Evolutionary conservation across 2,113 vertebrate genomes (phyloP).

Genomic region (Heterochromis multidens): DNA sequence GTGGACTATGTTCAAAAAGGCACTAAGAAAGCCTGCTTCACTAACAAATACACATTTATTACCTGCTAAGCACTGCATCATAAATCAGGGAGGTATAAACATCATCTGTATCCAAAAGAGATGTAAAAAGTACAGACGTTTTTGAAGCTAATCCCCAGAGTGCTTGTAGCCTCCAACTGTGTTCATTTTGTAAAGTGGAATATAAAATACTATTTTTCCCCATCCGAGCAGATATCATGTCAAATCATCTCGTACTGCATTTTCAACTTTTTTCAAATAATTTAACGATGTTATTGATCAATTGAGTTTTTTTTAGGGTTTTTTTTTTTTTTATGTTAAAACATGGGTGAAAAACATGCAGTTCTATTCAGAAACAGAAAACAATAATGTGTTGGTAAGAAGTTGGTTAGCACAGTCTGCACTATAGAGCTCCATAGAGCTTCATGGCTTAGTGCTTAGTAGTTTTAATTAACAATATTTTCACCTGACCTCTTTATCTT

Average conservation of each 20-base stretch:
- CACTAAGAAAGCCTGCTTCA: neutral
- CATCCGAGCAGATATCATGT: no score
- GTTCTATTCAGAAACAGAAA: neutral
- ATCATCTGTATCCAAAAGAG: neutral
- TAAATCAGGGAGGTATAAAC: neutral
- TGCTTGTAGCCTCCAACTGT: no score
- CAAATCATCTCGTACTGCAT: neutral
- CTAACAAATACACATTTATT: neutral
- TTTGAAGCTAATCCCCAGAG: no score
- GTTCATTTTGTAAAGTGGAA: no score
- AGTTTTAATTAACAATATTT: constrained; percentile 35
- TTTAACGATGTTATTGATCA: neutral
- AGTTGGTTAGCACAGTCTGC: neutral
- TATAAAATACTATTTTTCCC: no score
- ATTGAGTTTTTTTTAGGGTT: no score
- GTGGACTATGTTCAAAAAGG: neutral
- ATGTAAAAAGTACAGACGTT: neutral
- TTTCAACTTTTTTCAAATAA: neutral
- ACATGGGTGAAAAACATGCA: neutral
- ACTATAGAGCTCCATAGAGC: neutral
- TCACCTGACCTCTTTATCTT: constrained; percentile 12
- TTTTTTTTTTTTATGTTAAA: neutral
- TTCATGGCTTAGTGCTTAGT: neutral
- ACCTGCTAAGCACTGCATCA: neutral
- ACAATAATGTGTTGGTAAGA: neutral